Evolutionary conservation across 1,140 invertebrate species (phyloP).

Genomic region (Macrobrachium rosenbergii): DNA sequence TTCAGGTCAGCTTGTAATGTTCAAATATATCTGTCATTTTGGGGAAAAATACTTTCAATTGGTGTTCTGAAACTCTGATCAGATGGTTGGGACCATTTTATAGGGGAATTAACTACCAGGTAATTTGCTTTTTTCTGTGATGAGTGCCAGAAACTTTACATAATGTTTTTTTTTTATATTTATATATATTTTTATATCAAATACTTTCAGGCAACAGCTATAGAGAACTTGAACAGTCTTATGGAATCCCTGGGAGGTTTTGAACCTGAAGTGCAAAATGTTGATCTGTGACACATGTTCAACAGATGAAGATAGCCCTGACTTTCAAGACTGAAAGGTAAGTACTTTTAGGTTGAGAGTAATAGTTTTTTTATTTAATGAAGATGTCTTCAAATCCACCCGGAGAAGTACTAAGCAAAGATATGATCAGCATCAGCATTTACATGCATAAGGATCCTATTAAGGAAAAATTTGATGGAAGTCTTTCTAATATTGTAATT

Average conservation of each 20-base stretch:
- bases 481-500: too few relatives aligned
- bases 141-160: slow-evolving; percentile 68
- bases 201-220: slow-evolving; percentile 25
- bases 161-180: slow-evolving; percentile 73
- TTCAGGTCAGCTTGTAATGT: too few relatives aligned
- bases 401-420: not conserved
- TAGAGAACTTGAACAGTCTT: slow-evolving; percentile 39
- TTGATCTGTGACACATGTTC: slow-evolving; percentile 73
- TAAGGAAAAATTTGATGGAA: too few relatives aligned
- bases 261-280: slow-evolving; percentile 73
- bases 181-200: slow-evolving; percentile 61
- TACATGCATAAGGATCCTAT: too few relatives aligned
- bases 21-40: too few relatives aligned
- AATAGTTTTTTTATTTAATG: not conserved
- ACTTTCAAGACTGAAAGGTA: slow-evolving; percentile 47
- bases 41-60: too few relatives aligned
- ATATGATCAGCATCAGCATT: too few relatives aligned
- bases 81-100: too few relatives aligned
- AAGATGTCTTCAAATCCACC: not conserved
- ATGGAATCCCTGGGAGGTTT: slow-evolving; percentile 68
- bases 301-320: slow-evolving; percentile 17
- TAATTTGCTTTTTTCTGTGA: not conserved
- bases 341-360: not conserved
- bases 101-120: too few relatives aligned
- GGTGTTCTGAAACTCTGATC: too few relatives aligned